Base-by-base conservation (phyloP, 2,797 vertebrate genomes). In the Rachycentron canadum region DNA sequence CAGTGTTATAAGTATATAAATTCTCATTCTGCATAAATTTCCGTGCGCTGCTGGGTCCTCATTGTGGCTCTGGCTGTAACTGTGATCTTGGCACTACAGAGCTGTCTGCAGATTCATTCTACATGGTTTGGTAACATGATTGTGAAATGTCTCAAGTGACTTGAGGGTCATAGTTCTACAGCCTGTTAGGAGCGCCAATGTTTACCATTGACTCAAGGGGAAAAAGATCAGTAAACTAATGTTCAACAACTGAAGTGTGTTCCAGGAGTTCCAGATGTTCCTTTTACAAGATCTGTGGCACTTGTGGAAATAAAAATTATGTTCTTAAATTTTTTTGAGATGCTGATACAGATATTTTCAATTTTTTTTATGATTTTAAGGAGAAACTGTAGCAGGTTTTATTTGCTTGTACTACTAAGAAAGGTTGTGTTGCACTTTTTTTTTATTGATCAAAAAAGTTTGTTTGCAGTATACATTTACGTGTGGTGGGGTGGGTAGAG, bases 371-470 rank as follows among this genome's bases (percentile, higher is more conserved):
- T 45, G 13, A 65, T 86, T 83, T 69, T 72, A 25, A 32, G 23
- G 16, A 63, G n/a, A 73, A 67, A 47, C 4, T 4, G 7, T 56
- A 32, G 19, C 55, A 70, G 34, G 28, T 79, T 76, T 79, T 66
- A 82, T 77, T 86, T 83, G 62, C 41, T 76, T 56, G 6, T 60
- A 63, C 61, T 82, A 69, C 56, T 73, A 65, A 82, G 58, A 79
- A 76, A 81, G 65, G 66, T 73, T 73, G 23, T 17, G 65, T 74
- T 87, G 78, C 77, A 86, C 53, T 32, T 81, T 84, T 71, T 72
- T 52, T 57, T 67, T 16, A 68, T 63, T 43, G 7, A 69, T 81
- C 7, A 57, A 21, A 61, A 55, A 10, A 23, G 64, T 73, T 83
- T 82, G 58, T 69, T 78, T 19, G n/a, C 65, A 60, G 62, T 67